phyloP scores from a whole-genome alignment of 2,797 vertebrate genomes.

The Emys orbicularis region DNA sequence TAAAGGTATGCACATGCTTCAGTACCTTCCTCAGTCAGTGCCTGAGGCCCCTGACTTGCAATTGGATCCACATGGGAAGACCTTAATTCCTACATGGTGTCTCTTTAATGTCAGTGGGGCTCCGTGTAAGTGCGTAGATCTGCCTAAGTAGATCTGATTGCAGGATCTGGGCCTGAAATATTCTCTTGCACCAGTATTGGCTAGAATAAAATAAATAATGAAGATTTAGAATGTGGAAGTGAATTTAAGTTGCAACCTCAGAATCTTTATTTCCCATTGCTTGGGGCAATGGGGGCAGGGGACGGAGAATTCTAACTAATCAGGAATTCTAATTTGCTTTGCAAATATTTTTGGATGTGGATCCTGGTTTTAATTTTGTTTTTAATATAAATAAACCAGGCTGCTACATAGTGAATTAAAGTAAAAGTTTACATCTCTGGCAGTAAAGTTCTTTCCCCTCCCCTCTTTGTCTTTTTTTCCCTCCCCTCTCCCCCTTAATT shows the following conservation, averaged over 20 bases:
- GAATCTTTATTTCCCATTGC: neutral
- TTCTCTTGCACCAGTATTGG: slow-evolving; percentile 64
- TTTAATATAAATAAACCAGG: slow-evolving; percentile 38
- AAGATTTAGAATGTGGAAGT: neutral
- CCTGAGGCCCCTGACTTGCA: accelerated
- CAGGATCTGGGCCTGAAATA: neutral
- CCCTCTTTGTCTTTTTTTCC: slow-evolving; percentile 40
- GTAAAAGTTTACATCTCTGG: slow-evolving; percentile 75
- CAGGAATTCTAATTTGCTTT: slow-evolving; percentile 12
- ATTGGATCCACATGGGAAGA: neutral
- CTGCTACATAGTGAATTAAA: slow-evolving; percentile 52
- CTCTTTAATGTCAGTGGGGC: accelerated
- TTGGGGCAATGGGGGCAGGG: neutral
- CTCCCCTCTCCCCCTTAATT: neutral
- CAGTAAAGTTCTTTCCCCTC: slow-evolving; percentile 16
- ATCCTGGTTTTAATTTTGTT: slow-evolving; percentile 52
- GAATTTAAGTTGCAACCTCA: slow-evolving; percentile 13
- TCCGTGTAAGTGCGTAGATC: accelerated
- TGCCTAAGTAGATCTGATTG: neutral
- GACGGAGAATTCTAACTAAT: slow-evolving; percentile 1
- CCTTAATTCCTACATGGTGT: accelerated
- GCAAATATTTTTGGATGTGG: slow-evolving; percentile 40
- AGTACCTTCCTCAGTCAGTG: accelerated
- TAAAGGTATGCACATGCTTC: accelerated
- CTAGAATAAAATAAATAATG: slow-evolving; percentile 51